Evolutionary conservation across 2,797 vertebrate species (phyloP).

Genomic region (Streptopelia turtur): DNA sequence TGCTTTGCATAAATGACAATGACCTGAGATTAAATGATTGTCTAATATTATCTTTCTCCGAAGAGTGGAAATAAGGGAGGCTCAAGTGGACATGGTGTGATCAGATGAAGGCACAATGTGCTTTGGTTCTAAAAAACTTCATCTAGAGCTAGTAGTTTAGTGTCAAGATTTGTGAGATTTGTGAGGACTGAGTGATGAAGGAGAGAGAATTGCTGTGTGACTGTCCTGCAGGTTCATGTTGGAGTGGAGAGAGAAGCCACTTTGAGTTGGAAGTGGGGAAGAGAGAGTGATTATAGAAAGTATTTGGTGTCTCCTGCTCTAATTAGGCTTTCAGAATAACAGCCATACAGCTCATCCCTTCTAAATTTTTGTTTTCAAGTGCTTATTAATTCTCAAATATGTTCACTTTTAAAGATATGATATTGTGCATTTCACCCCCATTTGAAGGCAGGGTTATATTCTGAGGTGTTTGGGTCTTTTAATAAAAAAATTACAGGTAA

Average conservation of each 20-base stretch:
- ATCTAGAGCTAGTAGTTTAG: background rate
- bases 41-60: background rate
- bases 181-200: background rate
- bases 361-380: background rate
- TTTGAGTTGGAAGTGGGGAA: background rate
- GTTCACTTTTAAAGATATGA: background rate
- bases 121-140: background rate
- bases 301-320: background rate
- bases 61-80: background rate
- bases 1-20: background rate
- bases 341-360: background rate
- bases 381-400: background rate
- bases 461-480: background rate
- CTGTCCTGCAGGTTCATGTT: background rate
- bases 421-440: background rate
- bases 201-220: background rate
- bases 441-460: background rate
- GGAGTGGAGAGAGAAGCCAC: background rate
- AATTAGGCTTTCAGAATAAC: background rate
- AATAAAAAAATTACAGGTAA: constrained; percentile 42
- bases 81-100: background rate
- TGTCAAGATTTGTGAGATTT: background rate
- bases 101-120: background rate
- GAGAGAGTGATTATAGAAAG: background rate
- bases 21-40: background rate